Percentiles rank a stretch among this genome's conserved stretches.
Conservation (phyloP, 30 jellyfish, hydroid and myxozoan genomes). For the Rhopilema esculentum region DNA sequence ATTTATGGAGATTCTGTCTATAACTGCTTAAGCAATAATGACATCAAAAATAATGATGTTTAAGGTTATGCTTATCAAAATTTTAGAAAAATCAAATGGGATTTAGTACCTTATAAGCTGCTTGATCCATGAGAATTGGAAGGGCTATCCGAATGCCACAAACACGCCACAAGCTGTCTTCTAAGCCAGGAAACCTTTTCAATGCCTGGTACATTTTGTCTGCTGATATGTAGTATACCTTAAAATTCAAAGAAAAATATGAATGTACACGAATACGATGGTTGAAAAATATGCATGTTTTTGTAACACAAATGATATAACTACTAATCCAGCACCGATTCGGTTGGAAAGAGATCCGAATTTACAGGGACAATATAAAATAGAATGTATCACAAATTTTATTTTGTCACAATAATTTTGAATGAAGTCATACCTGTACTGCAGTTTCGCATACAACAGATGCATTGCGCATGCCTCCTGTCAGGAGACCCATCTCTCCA, state of each 20-base stretch:
- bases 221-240: slow-evolving; percentile 85
- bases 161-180: slow-evolving; percentile 86
- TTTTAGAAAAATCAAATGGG: too few species aligned
- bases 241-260: not conserved
- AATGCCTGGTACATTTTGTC: slow-evolving; percentile 75
- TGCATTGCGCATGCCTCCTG: slow-evolving; percentile 83
- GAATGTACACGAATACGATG: not conserved
- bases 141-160: slow-evolving; percentile 86
- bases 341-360: too few species aligned
- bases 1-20: too few species aligned
- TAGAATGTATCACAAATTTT: too few species aligned
- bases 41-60: too few species aligned
- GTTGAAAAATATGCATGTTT: too few species aligned
- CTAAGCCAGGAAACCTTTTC: slow-evolving; percentile 78
- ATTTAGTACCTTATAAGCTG: slow-evolving; percentile 78
- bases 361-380: too few species aligned
- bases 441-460: slow-evolving; percentile 95
- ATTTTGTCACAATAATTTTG: too few species aligned
- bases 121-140: slow-evolving; percentile 85
- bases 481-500: slow-evolving; percentile 95
- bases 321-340: too few species aligned
- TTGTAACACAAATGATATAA: too few species aligned
- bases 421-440: slow-evolving; percentile 97
- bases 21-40: too few species aligned
- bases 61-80: too few species aligned